A percentile compares a stretch with the other conserved stretches of the same genome.
These are phyloP conservation scores for Danaus plexippus DNA, from an alignment of 1,140 invertebrate genomes.

Conservation along the genomic window DNA sequence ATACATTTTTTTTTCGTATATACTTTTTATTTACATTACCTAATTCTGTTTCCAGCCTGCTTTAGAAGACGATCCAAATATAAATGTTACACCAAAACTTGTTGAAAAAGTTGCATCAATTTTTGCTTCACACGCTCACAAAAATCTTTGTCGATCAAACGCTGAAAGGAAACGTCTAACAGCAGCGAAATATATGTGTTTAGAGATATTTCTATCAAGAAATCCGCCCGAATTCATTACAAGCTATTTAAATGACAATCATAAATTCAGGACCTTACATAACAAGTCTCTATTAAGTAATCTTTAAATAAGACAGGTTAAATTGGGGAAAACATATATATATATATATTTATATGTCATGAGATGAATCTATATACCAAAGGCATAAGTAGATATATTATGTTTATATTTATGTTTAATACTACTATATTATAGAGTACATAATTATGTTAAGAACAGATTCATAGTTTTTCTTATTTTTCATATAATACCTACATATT, in stretches of 20 bases:
- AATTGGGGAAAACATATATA: no score
- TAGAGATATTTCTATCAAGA: conserved; percentile 69
- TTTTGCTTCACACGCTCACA: conserved; percentile 53
- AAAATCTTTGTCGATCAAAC: conserved; percentile 52
- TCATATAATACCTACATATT: no score
- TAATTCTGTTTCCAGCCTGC: conserved; percentile 32
- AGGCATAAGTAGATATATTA: no score
- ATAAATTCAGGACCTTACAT: conserved; percentile 71
- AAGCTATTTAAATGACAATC: conserved; percentile 72
- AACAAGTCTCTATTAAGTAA: conserved; percentile 62
- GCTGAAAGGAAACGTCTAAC: conserved; percentile 60
- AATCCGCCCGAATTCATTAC: conserved; percentile 75
- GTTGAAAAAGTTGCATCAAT: conserved; percentile 60
- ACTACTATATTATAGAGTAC: no score
- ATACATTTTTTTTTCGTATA: background rate
- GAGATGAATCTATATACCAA: no score
- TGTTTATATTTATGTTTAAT: no score
- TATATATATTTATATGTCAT: no score
- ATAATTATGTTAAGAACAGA: no score
- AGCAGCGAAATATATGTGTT: conserved; percentile 69
- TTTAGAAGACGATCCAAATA: conserved; percentile 65
- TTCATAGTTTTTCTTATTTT: no score
- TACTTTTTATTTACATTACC: background rate
- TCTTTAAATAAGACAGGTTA: conserved; percentile 28
- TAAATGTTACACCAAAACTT: conserved; percentile 60